Percentiles rank a stretch among this genome's conserved stretches.
Evolutionary conservation across 2,888 invertebrate genomes (phyloP).

Genomic region (Ornithoptera priamus): DNA sequence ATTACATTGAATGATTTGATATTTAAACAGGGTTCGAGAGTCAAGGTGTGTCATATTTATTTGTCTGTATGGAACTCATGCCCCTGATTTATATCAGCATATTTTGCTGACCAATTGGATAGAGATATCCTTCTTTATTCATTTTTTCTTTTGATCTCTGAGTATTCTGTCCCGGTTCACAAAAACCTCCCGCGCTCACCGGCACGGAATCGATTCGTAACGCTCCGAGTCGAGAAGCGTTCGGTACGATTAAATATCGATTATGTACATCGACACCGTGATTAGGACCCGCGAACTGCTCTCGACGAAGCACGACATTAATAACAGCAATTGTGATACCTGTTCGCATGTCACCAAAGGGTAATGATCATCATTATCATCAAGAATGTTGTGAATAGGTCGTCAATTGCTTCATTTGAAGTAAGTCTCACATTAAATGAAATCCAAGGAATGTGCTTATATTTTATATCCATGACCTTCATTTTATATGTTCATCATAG

Average conservation of each 20-base stretch:
- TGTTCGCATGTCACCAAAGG: slow-evolving; percentile 23
- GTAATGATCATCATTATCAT: slow-evolving; percentile 26
- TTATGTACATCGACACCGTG: slow-evolving; percentile 43
- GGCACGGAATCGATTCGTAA: slow-evolving; percentile 54
- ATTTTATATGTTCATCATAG: neutral
- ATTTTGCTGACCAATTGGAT: no score
- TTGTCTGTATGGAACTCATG: no score
- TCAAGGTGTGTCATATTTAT: no score
- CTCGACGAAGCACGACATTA: slow-evolving; percentile 12
- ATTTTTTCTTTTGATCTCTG: neutral
- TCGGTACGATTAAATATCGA: slow-evolving; percentile 58
- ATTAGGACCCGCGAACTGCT: slow-evolving; percentile 26
- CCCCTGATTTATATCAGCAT: no score
- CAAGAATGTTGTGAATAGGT: slow-evolving; percentile 7
- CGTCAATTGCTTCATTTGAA: slow-evolving; percentile 11
- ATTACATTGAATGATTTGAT: no score
- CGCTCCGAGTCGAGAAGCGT: slow-evolving; percentile 47
- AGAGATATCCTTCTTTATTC: neutral
- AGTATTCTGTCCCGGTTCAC: slow-evolving; percentile 37
- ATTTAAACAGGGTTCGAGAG: no score
- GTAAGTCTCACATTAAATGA: slow-evolving; percentile 10
- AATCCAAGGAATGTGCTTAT: neutral
- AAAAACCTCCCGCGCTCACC: slow-evolving; percentile 45
- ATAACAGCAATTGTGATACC: slow-evolving; percentile 22
- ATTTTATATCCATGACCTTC: neutral